Conservation (phyloP, 2,113 vertebrate species). For the Anguilla japonica region DNA sequence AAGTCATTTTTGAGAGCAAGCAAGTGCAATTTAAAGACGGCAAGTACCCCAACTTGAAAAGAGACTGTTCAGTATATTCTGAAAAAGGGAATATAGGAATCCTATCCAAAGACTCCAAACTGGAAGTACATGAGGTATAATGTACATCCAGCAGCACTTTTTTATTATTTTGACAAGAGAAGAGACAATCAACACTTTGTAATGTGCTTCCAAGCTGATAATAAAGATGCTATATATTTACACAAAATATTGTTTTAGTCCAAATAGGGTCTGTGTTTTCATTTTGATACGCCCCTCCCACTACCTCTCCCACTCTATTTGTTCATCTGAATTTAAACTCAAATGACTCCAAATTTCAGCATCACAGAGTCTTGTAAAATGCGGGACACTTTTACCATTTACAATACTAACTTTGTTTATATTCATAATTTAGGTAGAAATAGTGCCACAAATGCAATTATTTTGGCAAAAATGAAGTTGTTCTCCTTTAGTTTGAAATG, state of each 20-base stretch:
- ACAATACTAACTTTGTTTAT: no score
- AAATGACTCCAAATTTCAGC: background rate
- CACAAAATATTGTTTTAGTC: background rate
- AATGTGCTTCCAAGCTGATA: background rate
- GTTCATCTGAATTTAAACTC: background rate
- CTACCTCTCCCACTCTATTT: no score
- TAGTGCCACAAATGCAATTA: no score
- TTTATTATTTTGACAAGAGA: background rate
- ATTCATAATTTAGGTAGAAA: no score
- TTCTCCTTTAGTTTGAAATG: no score
- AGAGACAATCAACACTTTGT: background rate
- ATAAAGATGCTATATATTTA: background rate
- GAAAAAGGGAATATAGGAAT: constrained; percentile 1
- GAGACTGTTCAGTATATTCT: background rate
- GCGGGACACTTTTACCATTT: no score
- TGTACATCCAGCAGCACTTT: background rate
- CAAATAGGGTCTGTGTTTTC: background rate
- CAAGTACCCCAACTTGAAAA: background rate
- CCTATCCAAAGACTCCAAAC: constrained; percentile 4
- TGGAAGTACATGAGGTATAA: background rate
- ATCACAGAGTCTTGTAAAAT: no score
- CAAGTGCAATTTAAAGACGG: background rate
- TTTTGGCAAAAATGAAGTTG: no score
- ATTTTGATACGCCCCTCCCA: background rate
- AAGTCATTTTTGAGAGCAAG: background rate